Base-by-base conservation (phyloP, 2,888 invertebrate genomes). In the Pollenia labialis region DNA sequence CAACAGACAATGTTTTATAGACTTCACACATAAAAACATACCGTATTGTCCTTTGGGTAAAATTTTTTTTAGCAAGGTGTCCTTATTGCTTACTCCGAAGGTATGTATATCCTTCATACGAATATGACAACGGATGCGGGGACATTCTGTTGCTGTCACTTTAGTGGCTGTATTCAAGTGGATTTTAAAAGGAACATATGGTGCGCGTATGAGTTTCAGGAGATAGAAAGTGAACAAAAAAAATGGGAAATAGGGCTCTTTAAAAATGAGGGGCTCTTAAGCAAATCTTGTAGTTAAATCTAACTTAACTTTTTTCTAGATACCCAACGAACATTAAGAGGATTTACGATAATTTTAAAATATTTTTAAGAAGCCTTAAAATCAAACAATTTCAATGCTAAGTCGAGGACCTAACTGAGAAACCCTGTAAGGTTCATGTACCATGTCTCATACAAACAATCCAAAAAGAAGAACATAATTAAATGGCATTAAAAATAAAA, bases 401-500 rank as follows among this genome's bases (percentile, higher is more conserved):
- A 32, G 32, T 32, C 0, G 6, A 32, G 32, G 32, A 32, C 32
- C 6, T 32, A 32, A 32, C 4, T 32, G 32, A 32, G 6, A 32
- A 6, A 32, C 32, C 32, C 32, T 32, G 32, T 32, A 6, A 32
- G 32, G 32, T 58, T 2, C 4, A 0, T 74, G 40, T 42, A 75
- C 50, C 14, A 4, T 3, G 16, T 18, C 23, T 54, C 12, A 54
- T 52, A 18, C n/a, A 58, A 77, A 77, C 23, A 56, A 40, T 23
- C 16, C 8, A 69, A 16, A 58, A 64, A 81, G 18, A 76, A 83
- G 76, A 77, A 84, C 83, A 81, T 87, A 87, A 87, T 87, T 84
- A 87, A 87, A 83, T 87, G 86, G 83, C 80, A 86, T 86, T 86
- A 77, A 87, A 86, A 83, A 87, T 83, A 83, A 87, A 86, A 87